Percentiles rank a stretch among this genome's conserved stretches.
phyloP scores from a whole-genome alignment of 2,888 invertebrate species.

The Pandemis heparana region DNA sequence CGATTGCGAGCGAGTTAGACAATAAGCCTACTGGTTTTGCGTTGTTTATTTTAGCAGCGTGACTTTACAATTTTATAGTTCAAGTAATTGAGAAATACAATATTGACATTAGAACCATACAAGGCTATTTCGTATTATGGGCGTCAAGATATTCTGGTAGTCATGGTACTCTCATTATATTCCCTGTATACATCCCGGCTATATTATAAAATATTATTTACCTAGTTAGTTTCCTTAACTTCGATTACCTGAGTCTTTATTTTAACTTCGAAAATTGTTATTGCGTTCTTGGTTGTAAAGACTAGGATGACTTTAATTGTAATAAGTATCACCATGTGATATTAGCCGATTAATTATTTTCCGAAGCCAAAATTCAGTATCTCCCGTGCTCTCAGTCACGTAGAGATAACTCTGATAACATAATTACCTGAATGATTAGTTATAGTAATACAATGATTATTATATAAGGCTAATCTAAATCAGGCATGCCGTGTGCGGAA shows the following conservation, averaged over 20 bases:
- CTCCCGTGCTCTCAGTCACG: slow-evolving; percentile 66
- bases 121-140: neutral
- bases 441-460: neutral
- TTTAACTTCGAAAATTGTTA: neutral
- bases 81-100: neutral
- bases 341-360: slow-evolving; percentile 32
- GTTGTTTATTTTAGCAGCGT: neutral
- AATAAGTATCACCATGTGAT: neutral
- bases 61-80: neutral
- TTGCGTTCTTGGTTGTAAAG: neutral
- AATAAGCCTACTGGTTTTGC: too few species aligned
- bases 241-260: neutral
- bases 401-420: slow-evolving; percentile 65
- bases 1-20: too few species aligned
- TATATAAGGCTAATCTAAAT: slow-evolving; percentile 3
- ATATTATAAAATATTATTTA: too few species aligned
- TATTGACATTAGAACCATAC: neutral
- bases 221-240: too few species aligned
- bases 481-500: neutral
- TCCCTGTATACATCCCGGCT: neutral
- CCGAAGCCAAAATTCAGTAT: slow-evolving; percentile 13
- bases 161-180: neutral
- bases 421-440: slow-evolving; percentile 6
- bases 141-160: neutral
- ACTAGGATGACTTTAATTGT: slow-evolving; percentile 3